Base-by-base conservation (phyloP, 2,888 invertebrate species). In the Agrilus biguttatus region DNA sequence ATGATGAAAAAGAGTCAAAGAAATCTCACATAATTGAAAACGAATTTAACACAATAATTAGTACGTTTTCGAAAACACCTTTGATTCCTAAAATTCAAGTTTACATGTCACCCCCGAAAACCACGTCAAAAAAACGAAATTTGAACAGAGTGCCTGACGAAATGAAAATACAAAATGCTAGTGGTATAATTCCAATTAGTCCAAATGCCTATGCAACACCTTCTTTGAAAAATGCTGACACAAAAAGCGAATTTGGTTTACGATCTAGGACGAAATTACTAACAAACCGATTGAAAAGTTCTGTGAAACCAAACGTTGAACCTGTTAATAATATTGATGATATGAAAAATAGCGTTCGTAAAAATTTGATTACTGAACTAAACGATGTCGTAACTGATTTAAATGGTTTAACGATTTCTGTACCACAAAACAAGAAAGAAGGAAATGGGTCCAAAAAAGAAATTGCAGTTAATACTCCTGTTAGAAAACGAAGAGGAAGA, bases 141-240 rank as follows among this genome's bases (percentile, higher is more conserved):
- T 8, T 28, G 8, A 4, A 2, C 28, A 28, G 28, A 28, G 10
- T 10, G 28, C 28, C 28, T 3, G 28, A 28, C 28, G 28, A 28
- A 28, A 10, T 21, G 7, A 21, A 21, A 21, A 21, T 7, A 21
- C 36, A 37, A 33, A 39, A 33, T 17, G 8, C 10, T 10, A 39
- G 21, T 21, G 21, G 5, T 35, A 10, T 47, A 7, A 33, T 47
- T 19, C 43, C 42, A 21, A 10, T 13, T 36, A 47, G 47, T 35
- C 47, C 47, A 10, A 41, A 41, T 43, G 47, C 47, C 12, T 51
- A 49, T 36, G 21, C 21, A 21, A 47, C 49, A 10, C 49, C 51
- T 10, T 42, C 43, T 38, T 35, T 41, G 36, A 23, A 13, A 23
- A 40, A 43, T 33, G 40, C 41, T 14, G 43, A 43, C 12, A 40